A percentile compares a stretch with the other conserved stretches of the same genome.
phyloP scores from a whole-genome alignment of 2,797 vertebrate genomes.

The Nyctibius grandis region DNA sequence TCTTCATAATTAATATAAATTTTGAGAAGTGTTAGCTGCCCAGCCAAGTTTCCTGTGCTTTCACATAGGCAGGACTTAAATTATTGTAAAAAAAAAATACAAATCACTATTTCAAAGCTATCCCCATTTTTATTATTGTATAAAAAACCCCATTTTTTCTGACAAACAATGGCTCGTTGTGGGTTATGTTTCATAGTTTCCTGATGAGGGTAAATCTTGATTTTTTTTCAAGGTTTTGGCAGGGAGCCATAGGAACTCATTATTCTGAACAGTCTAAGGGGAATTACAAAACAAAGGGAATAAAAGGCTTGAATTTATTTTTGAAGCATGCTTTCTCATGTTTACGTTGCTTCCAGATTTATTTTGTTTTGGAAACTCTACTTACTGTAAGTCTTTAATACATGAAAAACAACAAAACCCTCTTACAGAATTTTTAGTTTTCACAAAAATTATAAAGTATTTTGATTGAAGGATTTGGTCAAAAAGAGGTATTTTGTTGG shows the following conservation, averaged over 20 bases:
- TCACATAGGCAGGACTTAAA: not conserved
- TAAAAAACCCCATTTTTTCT: not conserved
- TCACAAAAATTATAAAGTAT: not conserved
- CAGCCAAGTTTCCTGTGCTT: not conserved
- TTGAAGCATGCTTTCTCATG: not conserved
- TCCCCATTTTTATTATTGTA: not conserved
- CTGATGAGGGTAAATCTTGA: conserved; percentile 1
- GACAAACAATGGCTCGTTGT: not conserved
- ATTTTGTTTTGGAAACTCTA: not conserved
- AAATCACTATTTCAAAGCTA: not conserved
- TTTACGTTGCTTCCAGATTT: not conserved
- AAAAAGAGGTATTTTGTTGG: not conserved
- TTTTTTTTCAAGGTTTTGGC: conserved; percentile 34
- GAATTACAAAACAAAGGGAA: conserved; percentile 40
- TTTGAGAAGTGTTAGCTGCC: not conserved
- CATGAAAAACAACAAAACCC: not conserved
- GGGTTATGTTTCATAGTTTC: conserved; percentile 24
- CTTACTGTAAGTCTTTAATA: not conserved
- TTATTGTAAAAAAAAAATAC: not conserved
- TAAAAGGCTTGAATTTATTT: conserved; percentile 1
- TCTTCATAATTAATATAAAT: not conserved
- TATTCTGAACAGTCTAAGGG: conserved; percentile 3
- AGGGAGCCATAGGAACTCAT: conserved; percentile 30
- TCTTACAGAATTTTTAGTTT: not conserved
- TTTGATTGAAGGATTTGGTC: not conserved